Evolutionary conservation across 64 coral and sea anemone species (phyloP), one percentile per base, ranked within the genome.

Genomic region (Anthopleura sola): DNA sequence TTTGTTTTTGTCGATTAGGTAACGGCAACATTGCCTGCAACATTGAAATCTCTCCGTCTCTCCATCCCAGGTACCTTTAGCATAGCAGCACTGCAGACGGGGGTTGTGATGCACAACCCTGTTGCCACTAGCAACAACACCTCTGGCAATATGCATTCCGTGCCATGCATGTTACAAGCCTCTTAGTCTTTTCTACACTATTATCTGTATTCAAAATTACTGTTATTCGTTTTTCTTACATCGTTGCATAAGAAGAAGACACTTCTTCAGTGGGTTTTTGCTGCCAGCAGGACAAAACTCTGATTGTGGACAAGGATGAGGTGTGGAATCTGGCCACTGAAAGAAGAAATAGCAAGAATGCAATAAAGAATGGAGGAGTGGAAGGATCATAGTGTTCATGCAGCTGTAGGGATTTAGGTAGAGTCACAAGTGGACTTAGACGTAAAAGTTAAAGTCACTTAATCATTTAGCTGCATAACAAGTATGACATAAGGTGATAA

Each of bases 271-370:
- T 68, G 87, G 78, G 19, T 24, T 31, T 19, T 8, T 39, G 12
- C 56, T 69, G 17, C 87, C 87, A 48, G 80, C 12, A 23, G 87
- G 87, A 31, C 87, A 89, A 23, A 71, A 69, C 80, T 89, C 47
- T 55, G 80, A 38, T 26, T 38, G 14, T 44, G 58, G 78, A 75
- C 87, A 89, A 2, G 2, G 56, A 15, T 68, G 36, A 82, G 87
- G 87, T 12, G 0, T 29, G 1, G 34, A 21, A 75, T n/a, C n/a
- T n/a, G n/a, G n/a, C n/a, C n/a, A 89, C 87, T 89, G 49, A 37
- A 53, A 81, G 8, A 55, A 26, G 36, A 18, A 2, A 71, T 34
- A 31, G 23, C 66, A 36, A 32, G 2, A 62, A 26, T 21, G 20
- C 55, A 56, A 23, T 44, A 83, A 21, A 28, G 82, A 83, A 26